Evolutionary conservation across 2,797 vertebrate species (phyloP).

Genomic region (Allobates femoralis): DNA sequence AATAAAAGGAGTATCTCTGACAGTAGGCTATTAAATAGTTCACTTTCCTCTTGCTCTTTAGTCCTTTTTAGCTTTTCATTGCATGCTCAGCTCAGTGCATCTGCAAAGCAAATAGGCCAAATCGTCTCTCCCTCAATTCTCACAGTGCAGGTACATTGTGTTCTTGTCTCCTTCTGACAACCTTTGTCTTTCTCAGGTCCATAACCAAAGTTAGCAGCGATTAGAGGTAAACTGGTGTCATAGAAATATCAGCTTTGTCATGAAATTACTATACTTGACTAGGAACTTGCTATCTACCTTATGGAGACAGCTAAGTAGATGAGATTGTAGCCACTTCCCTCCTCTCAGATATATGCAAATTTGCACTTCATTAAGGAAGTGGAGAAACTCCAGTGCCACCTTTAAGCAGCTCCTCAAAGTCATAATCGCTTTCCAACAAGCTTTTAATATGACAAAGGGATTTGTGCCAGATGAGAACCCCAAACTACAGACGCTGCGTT

Average conservation of each 20-base stretch:
- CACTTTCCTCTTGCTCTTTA: neutral
- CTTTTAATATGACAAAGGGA: no score
- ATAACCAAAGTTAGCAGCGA: neutral
- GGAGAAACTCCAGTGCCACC: no score
- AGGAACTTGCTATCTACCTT: no score
- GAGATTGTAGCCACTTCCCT: no score
- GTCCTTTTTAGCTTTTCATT: neutral
- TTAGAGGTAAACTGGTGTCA: neutral
- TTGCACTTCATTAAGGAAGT: no score
- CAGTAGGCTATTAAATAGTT: slow-evolving; percentile 10
- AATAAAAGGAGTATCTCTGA: neutral
- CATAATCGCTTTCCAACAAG: no score
- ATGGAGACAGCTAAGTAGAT: no score
- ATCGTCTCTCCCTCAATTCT: neutral
- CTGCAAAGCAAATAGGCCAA: neutral
- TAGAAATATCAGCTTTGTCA: neutral
- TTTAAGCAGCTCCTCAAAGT: no score
- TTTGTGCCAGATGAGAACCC: no score
- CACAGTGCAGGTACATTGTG: neutral
- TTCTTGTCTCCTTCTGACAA: neutral
- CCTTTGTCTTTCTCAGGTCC: neutral
- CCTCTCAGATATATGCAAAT: no score
- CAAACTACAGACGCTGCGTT: no score
- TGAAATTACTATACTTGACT: neutral
- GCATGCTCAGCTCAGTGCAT: neutral